Conservation (phyloP, 2,888 invertebrate genomes). For the Sminthurides aquaticus region DNA sequence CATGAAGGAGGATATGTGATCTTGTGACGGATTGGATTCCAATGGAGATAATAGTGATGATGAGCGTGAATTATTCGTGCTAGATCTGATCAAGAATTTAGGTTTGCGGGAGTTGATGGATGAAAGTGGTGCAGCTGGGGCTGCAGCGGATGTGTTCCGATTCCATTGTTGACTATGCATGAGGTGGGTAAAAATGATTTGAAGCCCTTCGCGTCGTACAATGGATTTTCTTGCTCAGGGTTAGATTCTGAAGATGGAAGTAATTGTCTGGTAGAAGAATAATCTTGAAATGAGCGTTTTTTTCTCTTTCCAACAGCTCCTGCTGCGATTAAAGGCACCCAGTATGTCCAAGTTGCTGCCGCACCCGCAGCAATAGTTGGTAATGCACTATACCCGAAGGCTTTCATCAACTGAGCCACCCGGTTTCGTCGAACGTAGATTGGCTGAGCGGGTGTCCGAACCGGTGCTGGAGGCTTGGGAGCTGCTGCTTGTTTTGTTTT, state of each 20-base stretch:
- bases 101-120: background rate
- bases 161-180: background rate
- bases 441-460: background rate
- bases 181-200: background rate
- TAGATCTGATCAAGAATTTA: background rate
- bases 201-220: no score
- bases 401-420: constrained; percentile 36
- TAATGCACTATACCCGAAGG: constrained; percentile 41
- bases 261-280: background rate
- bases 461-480: background rate
- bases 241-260: background rate
- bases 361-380: constrained; percentile 43
- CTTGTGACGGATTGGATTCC: background rate
- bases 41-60: background rate
- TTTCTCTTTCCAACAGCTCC: constrained; percentile 11
- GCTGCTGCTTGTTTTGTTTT: background rate
- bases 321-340: constrained; percentile 39
- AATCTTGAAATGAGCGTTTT: background rate
- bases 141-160: background rate
- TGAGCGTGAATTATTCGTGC: constrained; percentile 4
- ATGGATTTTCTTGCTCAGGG: background rate
- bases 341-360: constrained; percentile 42
- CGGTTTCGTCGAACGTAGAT: constrained; percentile 14
- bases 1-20: background rate
- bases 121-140: background rate